Evolutionary conservation across 2,113 vertebrate species (phyloP).

Genomic region (Epinephelus moara): DNA sequence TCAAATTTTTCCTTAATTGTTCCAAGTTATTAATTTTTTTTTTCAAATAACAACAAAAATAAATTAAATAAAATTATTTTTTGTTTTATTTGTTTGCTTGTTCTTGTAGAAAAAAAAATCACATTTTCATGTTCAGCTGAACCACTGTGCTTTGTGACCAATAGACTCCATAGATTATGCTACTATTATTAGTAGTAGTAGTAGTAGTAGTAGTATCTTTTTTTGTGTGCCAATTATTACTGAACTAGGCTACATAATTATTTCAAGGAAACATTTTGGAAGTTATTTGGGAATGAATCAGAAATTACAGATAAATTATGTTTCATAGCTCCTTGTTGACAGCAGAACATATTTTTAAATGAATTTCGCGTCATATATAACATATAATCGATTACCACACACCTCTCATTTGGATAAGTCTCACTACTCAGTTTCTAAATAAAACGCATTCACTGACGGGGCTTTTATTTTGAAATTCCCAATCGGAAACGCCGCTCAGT

Average conservation of each 20-base stretch:
- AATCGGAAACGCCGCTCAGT: neutral
- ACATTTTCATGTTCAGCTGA: neutral
- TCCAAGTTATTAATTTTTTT: too few relatives aligned
- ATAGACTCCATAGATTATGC: neutral
- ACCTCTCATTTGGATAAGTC: too few relatives aligned
- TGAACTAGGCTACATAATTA: neutral
- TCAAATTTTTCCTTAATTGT: too few relatives aligned
- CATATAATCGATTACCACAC: neutral
- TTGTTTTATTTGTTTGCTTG: too few relatives aligned
- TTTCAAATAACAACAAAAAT: too few relatives aligned
- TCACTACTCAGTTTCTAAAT: too few relatives aligned
- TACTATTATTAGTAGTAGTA: too few relatives aligned
- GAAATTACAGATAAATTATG: neutral
- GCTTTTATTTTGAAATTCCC: constrained; percentile 42
- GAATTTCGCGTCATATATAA: neutral
- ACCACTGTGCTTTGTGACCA: neutral
- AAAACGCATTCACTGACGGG: too few relatives aligned
- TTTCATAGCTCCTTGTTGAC: neutral
- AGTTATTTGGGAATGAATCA: neutral
- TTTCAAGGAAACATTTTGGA: neutral
- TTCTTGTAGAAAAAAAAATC: neutral
- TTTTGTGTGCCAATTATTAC: neutral
- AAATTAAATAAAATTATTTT: too few relatives aligned
- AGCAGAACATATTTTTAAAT: neutral
- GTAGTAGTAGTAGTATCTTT: too few relatives aligned